These are phyloP conservation scores for Chelonia mydas DNA, from an alignment of 2,797 vertebrate genomes.

Conservation along the genomic window DNA sequence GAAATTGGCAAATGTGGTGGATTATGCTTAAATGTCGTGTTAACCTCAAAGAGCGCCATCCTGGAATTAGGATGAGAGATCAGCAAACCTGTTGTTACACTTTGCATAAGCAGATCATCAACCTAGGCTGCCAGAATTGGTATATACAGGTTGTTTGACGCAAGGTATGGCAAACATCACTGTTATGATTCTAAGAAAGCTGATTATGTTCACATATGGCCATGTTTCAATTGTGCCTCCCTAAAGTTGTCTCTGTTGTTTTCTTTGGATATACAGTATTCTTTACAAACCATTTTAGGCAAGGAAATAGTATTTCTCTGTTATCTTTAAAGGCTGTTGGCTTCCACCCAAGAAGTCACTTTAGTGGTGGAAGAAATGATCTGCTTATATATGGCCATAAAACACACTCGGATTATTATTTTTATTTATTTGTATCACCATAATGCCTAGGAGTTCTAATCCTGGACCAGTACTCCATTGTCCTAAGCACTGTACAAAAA, in stretches of 20 bases:
- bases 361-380: accelerated
- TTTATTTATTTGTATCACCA: background rate
- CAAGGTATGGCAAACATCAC: background rate
- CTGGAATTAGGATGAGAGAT: background rate
- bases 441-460: background rate
- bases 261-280: background rate
- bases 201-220: background rate
- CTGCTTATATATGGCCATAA: background rate
- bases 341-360: accelerated
- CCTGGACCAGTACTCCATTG: background rate
- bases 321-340: accelerated
- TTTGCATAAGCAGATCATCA: background rate
- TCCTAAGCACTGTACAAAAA: background rate
- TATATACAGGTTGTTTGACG: background rate
- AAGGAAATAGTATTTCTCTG: accelerated
- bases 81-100: background rate
- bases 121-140: background rate
- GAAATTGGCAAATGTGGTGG: background rate
- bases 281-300: background rate
- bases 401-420: background rate
- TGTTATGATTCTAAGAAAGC: background rate
- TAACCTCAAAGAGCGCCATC: background rate
- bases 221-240: background rate
- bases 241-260: background rate
- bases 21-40: background rate